Evolutionary conservation across 2,113 vertebrate genomes (phyloP).

Genomic region (Scolopax mira): DNA sequence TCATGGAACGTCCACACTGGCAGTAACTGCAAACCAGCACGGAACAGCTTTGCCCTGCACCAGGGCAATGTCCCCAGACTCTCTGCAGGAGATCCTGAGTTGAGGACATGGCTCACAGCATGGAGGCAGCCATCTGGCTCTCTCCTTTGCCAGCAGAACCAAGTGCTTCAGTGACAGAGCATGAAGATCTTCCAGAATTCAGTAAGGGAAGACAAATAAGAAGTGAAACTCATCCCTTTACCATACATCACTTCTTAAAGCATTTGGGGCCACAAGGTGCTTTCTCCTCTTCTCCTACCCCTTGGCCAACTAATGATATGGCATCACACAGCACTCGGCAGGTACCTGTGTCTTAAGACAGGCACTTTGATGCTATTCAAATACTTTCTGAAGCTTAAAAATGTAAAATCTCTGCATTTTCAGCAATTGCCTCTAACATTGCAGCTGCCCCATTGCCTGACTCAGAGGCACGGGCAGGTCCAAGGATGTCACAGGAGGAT

Average conservation of each 20-base stretch:
- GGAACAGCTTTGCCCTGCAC: neutral
- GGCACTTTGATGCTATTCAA: neutral
- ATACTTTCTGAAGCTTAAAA: neutral
- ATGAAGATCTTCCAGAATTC: neutral
- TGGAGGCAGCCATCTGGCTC: neutral
- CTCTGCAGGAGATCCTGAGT: neutral
- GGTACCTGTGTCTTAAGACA: neutral
- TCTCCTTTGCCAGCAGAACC: neutral
- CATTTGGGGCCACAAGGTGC: neutral
- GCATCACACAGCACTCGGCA: neutral
- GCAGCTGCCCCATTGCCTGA: neutral
- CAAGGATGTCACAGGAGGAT: neutral
- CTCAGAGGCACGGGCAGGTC: neutral
- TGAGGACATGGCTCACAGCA: neutral
- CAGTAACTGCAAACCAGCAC: neutral
- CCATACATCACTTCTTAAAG: neutral
- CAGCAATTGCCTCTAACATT: neutral
- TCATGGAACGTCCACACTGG: neutral
- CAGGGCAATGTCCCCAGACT: neutral
- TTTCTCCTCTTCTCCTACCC: neutral
- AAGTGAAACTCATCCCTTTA: neutral
- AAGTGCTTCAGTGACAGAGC: neutral
- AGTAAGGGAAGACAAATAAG: neutral
- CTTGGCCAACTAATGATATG: neutral
- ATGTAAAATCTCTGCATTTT: neutral